Evolutionary conservation across 2,888 invertebrate genomes (phyloP).

Genomic region (Pseudoips prasinana): DNA sequence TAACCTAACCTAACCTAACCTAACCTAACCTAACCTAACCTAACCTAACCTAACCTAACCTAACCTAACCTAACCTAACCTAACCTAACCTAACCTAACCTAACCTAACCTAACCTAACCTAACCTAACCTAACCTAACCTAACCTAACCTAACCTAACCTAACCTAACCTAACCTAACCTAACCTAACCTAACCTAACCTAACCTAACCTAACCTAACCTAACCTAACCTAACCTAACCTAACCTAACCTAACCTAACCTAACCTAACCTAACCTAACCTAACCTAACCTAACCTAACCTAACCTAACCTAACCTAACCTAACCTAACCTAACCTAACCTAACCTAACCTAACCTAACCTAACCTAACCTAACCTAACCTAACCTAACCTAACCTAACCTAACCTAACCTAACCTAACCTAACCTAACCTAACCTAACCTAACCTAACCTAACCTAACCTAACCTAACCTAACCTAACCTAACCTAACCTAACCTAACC

Average conservation of each 20-base stretch:
- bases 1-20: constrained; percentile 22
- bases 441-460: background rate
- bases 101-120: constrained; percentile 7
- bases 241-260: constrained; percentile 22
- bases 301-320: constrained; percentile 20
- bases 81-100: constrained; percentile 18
- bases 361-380: background rate
- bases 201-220: constrained; percentile 10
- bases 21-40: constrained; percentile 22
- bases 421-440: background rate
- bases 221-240: constrained; percentile 10
- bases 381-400: background rate
- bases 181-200: constrained; percentile 14
- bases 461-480: background rate
- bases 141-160: constrained; percentile 10
- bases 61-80: constrained; percentile 18
- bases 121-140: constrained; percentile 7
- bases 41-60: constrained; percentile 19
- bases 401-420: background rate
- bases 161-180: constrained; percentile 15
- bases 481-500: background rate
- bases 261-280: constrained; percentile 23
- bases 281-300: constrained; percentile 19
- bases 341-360: background rate
- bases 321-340: constrained; percentile 2